Base-by-base conservation (phyloP, 2,797 vertebrate genomes). In the Diceros bicornis region DNA sequence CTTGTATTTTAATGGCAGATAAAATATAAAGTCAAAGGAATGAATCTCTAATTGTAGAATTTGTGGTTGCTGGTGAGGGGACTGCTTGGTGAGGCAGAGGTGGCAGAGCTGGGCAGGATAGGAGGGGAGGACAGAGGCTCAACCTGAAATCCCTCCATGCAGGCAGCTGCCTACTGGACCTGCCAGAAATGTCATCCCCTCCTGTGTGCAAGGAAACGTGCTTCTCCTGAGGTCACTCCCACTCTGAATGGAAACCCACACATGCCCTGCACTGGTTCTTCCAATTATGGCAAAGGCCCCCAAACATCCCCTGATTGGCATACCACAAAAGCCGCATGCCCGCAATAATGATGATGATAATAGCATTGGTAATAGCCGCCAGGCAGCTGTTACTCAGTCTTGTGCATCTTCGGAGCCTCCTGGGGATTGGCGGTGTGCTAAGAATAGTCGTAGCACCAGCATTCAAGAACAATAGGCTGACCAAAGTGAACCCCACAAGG, bases 301-400 rank as follows among this genome's bases (percentile, higher is more conserved):
- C 84, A 89, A 89, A 93, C 85, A 74, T 61, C 89, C 52, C 72
- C 86, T 89, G 89, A 96, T 94, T 92, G 94, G 77, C 96, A 97
- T 69, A 77, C 84, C 95, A 85, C 95, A 88, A 96, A 98, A 96
- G 94, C 97, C 59, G 12, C 95, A 89, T 96, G 64, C 88, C 95
- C 1, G 1, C 86, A 84, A 90, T 98, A 96, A 97, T 95, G 84
- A 97, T 96, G 97, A 97, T 97, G 95, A 96, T 96, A 89, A 98
- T 97, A 74, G 84, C 93, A 17, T 78, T 72, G 52, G 93, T 97
- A 96, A 97, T 88, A 78, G 97, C 94, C n/a, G 37, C 23, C 3
- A 89, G 84, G 97, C 97, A 98, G 97, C 97, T 97, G 93, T 96
- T 97, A 85, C 97, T 96, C 89, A 95, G 94, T 71, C 89, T 55